Evolutionary conservation across 2,888 invertebrate genomes (phyloP), one percentile per base, ranked within the genome.

Genomic region (Metacarcinus magister): DNA sequence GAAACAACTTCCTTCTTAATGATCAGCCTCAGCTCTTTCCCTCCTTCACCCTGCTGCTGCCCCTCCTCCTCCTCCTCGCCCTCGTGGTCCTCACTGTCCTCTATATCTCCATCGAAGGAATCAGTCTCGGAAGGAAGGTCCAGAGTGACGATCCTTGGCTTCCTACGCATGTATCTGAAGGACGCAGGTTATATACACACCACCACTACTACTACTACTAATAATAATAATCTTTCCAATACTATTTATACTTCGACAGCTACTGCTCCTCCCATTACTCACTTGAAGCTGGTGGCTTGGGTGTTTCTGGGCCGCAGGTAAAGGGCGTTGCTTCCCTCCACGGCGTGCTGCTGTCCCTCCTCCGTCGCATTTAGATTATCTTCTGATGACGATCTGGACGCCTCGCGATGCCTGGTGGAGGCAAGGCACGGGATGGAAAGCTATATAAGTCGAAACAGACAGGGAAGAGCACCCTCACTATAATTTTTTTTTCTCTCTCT

Each of bases 141-240:
- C 13, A 97, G 94, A 0, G 99, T 98, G 93, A 99, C 99, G 97
- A 99, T 99, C 0, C 99, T 98, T 0, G 99, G 99, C 97, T 99
- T 99, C 97, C 98, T 98, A 91, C 99, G 98, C 99, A 99, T 99
- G 97, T 99, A 99, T 39, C 99, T 97, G 90, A 46, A 91, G 67
- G 32, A 60, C 7, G 43, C 0, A 44, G 28, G 67, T 19, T 89
- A 48, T 43, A 90, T 46, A 23, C 4, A 3, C 39, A 90, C 39
- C 39, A n/a, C 10, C 10, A n/a, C 67, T 67, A 67, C n/a, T 67
- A 67, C 0, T 67, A 67, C 67, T 67, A n/a, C 67, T 67, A n/a
- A 0, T 67, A 5, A 19, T 67, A 67, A 19, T 0, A 67, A 3
- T 67, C n/a, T 8, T 67, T 7, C 67, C n/a, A n/a, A 2, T 39